Evolutionary conservation across 2,888 invertebrate species (phyloP).

Genomic region (Heteromyza rotundicornis): DNA sequence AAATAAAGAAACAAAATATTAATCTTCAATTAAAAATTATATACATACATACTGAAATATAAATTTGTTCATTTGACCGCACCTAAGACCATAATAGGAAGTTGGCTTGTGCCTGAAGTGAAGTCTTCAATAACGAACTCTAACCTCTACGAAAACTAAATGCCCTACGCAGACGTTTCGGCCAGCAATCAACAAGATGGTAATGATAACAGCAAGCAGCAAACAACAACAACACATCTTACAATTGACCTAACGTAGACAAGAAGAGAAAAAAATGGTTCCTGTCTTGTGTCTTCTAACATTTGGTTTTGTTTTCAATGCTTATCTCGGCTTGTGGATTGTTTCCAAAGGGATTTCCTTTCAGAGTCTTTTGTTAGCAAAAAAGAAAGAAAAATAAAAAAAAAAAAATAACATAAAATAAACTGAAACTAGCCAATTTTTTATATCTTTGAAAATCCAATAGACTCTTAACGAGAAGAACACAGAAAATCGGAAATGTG

Average conservation of each 20-base stretch:
- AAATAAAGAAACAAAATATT: too few species aligned
- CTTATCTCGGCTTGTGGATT: conserved; percentile 52
- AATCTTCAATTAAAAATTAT: too few species aligned
- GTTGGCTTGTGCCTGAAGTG: conserved; percentile 24
- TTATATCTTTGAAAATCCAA: conserved; percentile 25
- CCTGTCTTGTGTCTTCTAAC: too few species aligned
- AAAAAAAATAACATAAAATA: too few species aligned
- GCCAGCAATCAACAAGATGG: conserved; percentile 32
- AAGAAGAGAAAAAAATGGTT: neutral
- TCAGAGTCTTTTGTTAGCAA: conserved; percentile 14
- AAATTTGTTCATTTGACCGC: conserved; percentile 38
- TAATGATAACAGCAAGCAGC: conserved; percentile 33
- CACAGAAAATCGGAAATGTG: conserved; percentile 34
- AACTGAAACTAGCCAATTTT: conserved; percentile 28
- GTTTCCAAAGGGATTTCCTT: conserved; percentile 34
- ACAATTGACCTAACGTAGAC: neutral
- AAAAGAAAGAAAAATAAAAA: too few species aligned
- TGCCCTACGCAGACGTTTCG: neutral
- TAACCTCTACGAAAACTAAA: neutral
- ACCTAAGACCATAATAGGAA: conserved; percentile 37
- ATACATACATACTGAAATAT: too few species aligned
- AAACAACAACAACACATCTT: neutral
- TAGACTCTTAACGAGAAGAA: conserved; percentile 27
- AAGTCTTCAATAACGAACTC: too few species aligned
- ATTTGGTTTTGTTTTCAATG: conserved; percentile 34